Conservation (phyloP, 2,888 invertebrate genomes). For the Drosophila gaucha region DNA sequence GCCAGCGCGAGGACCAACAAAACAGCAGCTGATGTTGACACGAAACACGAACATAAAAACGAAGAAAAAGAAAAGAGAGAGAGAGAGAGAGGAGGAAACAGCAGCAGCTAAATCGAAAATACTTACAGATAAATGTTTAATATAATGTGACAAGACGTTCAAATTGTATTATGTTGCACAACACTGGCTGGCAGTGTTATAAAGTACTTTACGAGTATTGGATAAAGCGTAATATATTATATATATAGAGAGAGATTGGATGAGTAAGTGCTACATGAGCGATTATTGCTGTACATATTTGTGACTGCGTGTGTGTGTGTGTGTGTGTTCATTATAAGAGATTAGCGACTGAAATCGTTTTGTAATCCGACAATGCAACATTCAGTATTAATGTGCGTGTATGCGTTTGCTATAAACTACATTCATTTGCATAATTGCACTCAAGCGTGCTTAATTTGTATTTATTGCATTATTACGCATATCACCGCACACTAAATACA, state of each 20-base stretch:
- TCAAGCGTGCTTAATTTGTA: slow-evolving; percentile 80
- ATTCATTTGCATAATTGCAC: slow-evolving; percentile 77
- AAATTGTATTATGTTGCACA: slow-evolving; percentile 45
- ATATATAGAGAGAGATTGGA: slow-evolving; percentile 1
- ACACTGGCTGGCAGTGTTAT: slow-evolving; percentile 1
- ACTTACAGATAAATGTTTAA: slow-evolving; percentile 72
- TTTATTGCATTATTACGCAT: slow-evolving; percentile 80
- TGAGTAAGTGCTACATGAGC: slow-evolving; percentile 56
- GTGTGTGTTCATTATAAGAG: slow-evolving; percentile 75
- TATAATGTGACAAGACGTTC: slow-evolving; percentile 63
- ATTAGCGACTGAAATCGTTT: slow-evolving; percentile 74
- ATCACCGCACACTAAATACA: slow-evolving; percentile 61
- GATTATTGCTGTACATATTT: slow-evolving; percentile 69
- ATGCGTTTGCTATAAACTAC: slow-evolving; percentile 61
- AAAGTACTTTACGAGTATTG: slow-evolving; percentile 37
- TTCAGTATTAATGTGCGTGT: slow-evolving; percentile 11
- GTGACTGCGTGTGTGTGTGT: neutral
- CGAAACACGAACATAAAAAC: slow-evolving; percentile 57
- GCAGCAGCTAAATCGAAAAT: slow-evolving; percentile 69
- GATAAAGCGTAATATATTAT: slow-evolving; percentile 1
- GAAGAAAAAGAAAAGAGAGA: neutral
- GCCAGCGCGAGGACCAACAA: slow-evolving; percentile 25
- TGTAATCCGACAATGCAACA: slow-evolving; percentile 64
- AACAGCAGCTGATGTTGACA: slow-evolving; percentile 75
- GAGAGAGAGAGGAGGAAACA: neutral